These are phyloP conservation scores for Camelus bactrianus DNA, from an alignment of 2,113 vertebrate species.

Conservation along the genomic window DNA sequence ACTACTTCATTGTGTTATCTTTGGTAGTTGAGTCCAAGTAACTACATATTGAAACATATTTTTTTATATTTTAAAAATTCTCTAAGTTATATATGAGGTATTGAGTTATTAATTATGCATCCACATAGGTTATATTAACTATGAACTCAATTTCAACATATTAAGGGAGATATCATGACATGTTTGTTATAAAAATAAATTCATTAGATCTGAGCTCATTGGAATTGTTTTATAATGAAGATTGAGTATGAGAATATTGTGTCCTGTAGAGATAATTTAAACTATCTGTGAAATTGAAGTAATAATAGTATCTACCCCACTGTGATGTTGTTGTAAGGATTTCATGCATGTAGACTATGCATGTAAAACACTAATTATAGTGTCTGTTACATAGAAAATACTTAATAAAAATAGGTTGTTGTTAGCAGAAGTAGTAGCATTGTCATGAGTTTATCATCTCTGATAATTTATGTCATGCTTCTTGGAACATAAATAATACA, in stretches of 20 bases:
- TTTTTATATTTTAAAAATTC: neutral
- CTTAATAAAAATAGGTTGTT: neutral
- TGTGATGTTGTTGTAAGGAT: neutral
- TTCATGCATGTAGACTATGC: neutral
- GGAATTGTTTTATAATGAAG: neutral
- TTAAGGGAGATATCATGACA: neutral
- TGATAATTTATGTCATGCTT: neutral
- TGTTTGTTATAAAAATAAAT: neutral
- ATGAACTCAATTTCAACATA: conserved; percentile 11
- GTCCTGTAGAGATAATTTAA: conserved; percentile 18
- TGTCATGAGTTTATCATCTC: neutral
- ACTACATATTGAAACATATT: neutral
- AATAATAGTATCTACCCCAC: neutral
- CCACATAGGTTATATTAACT: neutral
- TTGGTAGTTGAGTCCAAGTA: neutral
- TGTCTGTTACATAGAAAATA: neutral
- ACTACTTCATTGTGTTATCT: neutral
- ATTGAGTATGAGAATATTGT: neutral
- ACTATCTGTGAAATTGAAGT: neutral
- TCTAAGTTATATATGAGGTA: neutral
- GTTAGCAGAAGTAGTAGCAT: neutral
- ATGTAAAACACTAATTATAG: neutral
- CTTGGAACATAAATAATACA: neutral
- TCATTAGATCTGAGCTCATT: neutral
- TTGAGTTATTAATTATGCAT: neutral